Evolutionary conservation across 2,888 invertebrate genomes (phyloP), one percentile per base, ranked within the genome.

Genomic region (Slavum lentiscoides): DNA sequence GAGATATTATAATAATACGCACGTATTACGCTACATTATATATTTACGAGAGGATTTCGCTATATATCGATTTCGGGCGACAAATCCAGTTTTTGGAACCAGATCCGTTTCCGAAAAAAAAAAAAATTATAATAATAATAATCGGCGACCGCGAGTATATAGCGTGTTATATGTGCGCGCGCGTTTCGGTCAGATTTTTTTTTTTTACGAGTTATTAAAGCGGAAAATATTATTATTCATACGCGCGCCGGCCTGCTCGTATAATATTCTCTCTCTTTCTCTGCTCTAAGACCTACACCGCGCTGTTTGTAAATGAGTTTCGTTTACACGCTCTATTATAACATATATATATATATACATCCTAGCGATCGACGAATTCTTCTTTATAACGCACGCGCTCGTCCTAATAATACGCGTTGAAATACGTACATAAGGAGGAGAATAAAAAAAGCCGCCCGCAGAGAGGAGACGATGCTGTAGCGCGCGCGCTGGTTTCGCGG

Each of bases 51-150:
- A 3, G 39, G 19, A n/a, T 73, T 67, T 75, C 11, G 58, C 59
- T 76, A n/a, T n/a, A n/a, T n/a, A 76, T 76, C 68, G 68, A 76
- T 76, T 76, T 76, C 76, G 76, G 76, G 67, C 59, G 76, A 76
- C 76, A 76, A 74, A 76, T 76, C 76, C 68, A 76, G 76, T 76
- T 76, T 69, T 61, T 59, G 76, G 69, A 68, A 76, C 76, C 76
- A 69, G 76, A 76, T 76, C 76, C 76, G 76, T 76, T 76, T 76
- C 76, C 68, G 68, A 69, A 76, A 76, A 68, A 49, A 76, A n/a
- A n/a, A n/a, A n/a, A 30, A 30, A 30, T 30, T 2, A 30, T 30
- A 30, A 30, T 30, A 30, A 30, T 30, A 30, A 30, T 30, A 30
- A 30, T 30, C 30, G 30, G 30, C 30, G 30, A 30, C 30, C 43